A percentile compares a stretch with the other conserved stretches of the same genome.
phyloP scores from a whole-genome alignment of 2,888 invertebrate species.

The Aporophyla nigra region DNA sequence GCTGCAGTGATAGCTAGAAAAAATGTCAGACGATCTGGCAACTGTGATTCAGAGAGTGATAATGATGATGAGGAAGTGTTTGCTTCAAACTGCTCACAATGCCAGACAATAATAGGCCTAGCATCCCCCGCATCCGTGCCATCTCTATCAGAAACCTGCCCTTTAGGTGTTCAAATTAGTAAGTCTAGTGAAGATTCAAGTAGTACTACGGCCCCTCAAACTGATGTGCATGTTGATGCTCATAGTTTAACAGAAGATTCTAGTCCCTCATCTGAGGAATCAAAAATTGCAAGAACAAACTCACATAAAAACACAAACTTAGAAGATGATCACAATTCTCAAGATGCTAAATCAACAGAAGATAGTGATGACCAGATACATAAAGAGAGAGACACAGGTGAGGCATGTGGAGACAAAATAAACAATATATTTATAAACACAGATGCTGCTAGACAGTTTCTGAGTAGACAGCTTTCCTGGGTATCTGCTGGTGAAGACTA shows the following conservation, averaged over 20 bases:
- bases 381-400: constrained; percentile 76
- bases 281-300: constrained; percentile 87
- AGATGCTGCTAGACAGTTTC: constrained; percentile 94
- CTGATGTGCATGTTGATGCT: constrained; percentile 90
- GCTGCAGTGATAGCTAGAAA: constrained; percentile 94
- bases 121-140: constrained; percentile 91
- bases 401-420: constrained; percentile 84
- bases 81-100: constrained; percentile 92
- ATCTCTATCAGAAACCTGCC: constrained; percentile 92
- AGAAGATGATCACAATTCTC: constrained; percentile 74
- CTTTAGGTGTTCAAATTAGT: constrained; percentile 91
- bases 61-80: constrained; percentile 92
- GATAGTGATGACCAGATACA: constrained; percentile 77
- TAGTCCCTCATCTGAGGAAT: constrained; percentile 91
- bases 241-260: constrained; percentile 91
- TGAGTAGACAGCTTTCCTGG: constrained; percentile 94
- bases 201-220: constrained; percentile 91
- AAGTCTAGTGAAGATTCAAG: constrained; percentile 92
- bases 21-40: constrained; percentile 87
- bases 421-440: constrained; percentile 95
- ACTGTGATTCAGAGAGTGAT: constrained; percentile 92
- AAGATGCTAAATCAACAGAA: constrained; percentile 70
- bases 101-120: constrained; percentile 90
- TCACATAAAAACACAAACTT: constrained; percentile 77
- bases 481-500: constrained; percentile 93